A percentile compares a stretch with the other conserved stretches of the same genome.
phyloP scores from a whole-genome alignment of 2,888 invertebrate genomes.

The Scaptomyza caliginosa region DNA sequence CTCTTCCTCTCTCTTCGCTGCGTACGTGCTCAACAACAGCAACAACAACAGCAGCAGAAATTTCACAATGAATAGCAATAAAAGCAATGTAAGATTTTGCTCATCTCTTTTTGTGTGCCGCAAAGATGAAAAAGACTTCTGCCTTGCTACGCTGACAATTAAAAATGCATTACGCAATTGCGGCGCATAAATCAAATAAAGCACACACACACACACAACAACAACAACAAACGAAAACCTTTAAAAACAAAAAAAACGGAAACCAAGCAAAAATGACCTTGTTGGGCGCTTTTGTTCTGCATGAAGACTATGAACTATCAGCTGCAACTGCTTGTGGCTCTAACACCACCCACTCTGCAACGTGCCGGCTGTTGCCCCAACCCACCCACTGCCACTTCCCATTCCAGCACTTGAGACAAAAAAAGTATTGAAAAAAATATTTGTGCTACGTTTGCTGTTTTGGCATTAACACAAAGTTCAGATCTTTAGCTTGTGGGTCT shows the following conservation, averaged over 20 bases:
- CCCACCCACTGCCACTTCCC: conserved; percentile 22
- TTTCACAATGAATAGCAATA: conserved; percentile 57
- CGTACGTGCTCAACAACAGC: conserved; percentile 56
- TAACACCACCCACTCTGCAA: conserved; percentile 31
- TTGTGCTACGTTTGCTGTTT: conserved; percentile 57
- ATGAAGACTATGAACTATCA: conserved; percentile 45
- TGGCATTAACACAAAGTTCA: conserved; percentile 79
- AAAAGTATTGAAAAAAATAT: conserved; percentile 32
- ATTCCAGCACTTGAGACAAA: conserved; percentile 8
- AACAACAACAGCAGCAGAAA: conserved; percentile 24
- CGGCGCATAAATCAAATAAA: conserved; percentile 44
- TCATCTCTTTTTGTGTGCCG: conserved; percentile 27
- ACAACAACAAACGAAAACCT: conserved; percentile 10
- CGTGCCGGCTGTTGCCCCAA: conserved; percentile 23
- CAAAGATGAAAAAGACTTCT: conserved; percentile 7
- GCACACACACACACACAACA: conserved; percentile 17
- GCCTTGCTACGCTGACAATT: conserved; percentile 43
- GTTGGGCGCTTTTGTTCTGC: conserved; percentile 57
- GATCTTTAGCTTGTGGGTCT: conserved; percentile 35
- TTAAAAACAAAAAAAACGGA: conserved; percentile 53
- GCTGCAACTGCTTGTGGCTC: conserved; percentile 33
- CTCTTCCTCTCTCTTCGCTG: conserved; percentile 20
- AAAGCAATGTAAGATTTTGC: conserved; percentile 2
- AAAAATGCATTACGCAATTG: conserved; percentile 60
- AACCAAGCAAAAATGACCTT: conserved; percentile 54